Evolutionary conservation across 2,797 vertebrate genomes (phyloP), one percentile per base, ranked within the genome.

Genomic region (Neopelma chrysocephalum): DNA sequence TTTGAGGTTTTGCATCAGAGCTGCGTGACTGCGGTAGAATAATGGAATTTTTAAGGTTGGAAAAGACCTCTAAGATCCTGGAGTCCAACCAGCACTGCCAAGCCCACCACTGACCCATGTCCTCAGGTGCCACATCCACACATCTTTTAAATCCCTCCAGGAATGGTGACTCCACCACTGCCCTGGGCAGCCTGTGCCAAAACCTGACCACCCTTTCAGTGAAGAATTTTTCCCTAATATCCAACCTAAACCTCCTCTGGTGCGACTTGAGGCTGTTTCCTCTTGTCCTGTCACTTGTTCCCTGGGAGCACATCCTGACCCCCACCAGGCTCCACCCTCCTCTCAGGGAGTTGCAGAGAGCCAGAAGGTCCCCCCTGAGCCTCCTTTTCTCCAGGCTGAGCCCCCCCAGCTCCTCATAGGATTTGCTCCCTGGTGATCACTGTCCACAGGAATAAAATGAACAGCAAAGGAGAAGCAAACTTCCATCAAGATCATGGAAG

Each of bases 181-280:
- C 27, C 42, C 36, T 62, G 38, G 6, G 36, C 65, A 77, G 72
- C 20, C 34, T 7, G 48, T 1, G 12, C 45, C 43, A 3, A 32
- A 29, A n/a, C n/a, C 17, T 23, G n/a, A 47, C 3, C 21, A 65
- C 58, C 2, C 21, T 47, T 42, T 3, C 38, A 17, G 15, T 17
- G 10, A 40, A 32, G 10, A 34, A 1, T 5, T 47, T 72, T 58
- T 23, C 3, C 4, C 12, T 29, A 15, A 47, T 47, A 47, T 40
- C 58, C 60, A 32, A 12, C 4, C 11, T 34, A 34, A 79, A 7
- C 4, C 12, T 23, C 18, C 15, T 6, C 1, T 65, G 48, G 31
- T 2, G 26, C 26, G 58, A 6, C 10, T 15, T 0, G 1, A 12
- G 18, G 25, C 31, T 1, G 0, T 27, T 48, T 2, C 21, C 31